phyloP scores from a whole-genome alignment of 1,140 invertebrate species.

The Diorhabda sublineata region DNA sequence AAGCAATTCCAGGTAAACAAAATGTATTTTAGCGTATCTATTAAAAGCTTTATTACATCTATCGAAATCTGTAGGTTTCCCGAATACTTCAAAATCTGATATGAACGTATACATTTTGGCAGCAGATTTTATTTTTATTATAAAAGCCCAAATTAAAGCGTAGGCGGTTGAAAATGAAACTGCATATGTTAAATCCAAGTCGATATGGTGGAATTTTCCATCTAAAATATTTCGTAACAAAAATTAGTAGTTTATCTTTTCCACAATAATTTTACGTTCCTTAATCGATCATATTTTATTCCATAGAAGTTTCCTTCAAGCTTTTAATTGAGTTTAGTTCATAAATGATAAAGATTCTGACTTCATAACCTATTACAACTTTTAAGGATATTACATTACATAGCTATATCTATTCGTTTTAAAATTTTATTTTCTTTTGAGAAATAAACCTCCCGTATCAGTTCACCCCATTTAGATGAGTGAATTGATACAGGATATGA shows the following conservation, averaged over 20 bases:
- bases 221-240: conserved; percentile 3
- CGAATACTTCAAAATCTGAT: neutral
- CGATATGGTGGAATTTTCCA: neutral
- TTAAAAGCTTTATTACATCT: neutral
- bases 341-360: no score
- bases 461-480: no score
- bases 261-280: neutral
- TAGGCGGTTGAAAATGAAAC: neutral
- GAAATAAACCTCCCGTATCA: no score
- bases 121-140: conserved; percentile 5
- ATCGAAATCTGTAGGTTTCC: conserved; percentile 5
- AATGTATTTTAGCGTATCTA: conserved; percentile 1
- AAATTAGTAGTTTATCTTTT: neutral
- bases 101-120: neutral
- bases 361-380: neutral
- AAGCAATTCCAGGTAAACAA: neutral
- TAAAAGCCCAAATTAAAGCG: neutral
- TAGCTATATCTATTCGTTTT: neutral
- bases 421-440: no score
- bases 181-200: neutral
- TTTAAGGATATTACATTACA: neutral
- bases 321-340: neutral
- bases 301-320: neutral
- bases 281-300: neutral
- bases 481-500: no score